phyloP scores from a whole-genome alignment of 2,113 vertebrate species.

The Alces alces region DNA sequence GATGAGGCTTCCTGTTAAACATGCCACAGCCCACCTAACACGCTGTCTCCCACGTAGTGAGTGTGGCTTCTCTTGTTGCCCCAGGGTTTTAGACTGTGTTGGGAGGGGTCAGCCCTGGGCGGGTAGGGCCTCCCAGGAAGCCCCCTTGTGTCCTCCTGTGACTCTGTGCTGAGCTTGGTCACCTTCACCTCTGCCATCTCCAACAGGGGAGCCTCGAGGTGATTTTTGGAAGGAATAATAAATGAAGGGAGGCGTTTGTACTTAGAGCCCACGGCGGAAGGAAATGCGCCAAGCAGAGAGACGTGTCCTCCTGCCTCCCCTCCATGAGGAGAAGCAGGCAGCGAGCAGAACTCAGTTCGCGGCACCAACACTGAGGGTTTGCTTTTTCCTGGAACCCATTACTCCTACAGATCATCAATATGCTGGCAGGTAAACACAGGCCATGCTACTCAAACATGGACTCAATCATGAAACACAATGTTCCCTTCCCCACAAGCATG shows the following conservation, averaged over 20 bases:
- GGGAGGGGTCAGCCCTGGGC: too few relatives aligned
- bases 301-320: neutral
- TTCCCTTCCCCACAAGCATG: neutral
- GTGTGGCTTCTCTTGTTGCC: fast-evolving
- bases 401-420: neutral
- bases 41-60: fast-evolving
- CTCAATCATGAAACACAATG: neutral
- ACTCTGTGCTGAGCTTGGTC: neutral
- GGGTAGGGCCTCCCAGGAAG: neutral
- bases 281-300: too few relatives aligned
- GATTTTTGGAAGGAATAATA: fast-evolving
- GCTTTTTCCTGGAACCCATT: neutral
- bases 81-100: neutral
- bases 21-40: neutral
- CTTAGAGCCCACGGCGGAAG: too few relatives aligned
- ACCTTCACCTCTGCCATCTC: fast-evolving
- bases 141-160: neutral
- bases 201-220: neutral
- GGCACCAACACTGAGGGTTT: neutral
- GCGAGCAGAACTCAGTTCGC: neutral
- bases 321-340: neutral
- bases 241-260: fast-evolving
- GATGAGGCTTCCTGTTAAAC: neutral
- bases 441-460: fast-evolving
- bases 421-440: neutral